Percentiles rank a stretch among this genome's conserved stretches.
These are phyloP conservation scores for Empis stercorea DNA, from an alignment of 2,888 invertebrate species.

Conservation along the genomic window DNA sequence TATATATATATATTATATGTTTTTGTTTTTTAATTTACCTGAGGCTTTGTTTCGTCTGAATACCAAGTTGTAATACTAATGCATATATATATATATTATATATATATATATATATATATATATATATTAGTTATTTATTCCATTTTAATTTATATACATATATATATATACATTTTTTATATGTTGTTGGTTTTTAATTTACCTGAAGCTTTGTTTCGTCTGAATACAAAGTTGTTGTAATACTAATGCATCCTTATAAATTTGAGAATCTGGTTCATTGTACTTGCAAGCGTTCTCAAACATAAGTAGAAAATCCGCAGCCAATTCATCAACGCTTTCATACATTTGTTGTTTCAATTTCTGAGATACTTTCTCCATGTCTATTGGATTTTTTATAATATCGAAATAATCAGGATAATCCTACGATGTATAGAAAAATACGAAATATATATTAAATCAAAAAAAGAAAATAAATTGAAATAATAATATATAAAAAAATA, in stretches of 20 bases:
- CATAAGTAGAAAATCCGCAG: conserved; percentile 82
- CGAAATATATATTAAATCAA: no score
- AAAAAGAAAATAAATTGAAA: not conserved
- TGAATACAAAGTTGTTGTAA: conserved; percentile 84
- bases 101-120: no score
- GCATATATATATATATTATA: no score
- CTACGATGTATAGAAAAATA: conserved; percentile 28
- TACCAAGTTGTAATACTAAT: no score
- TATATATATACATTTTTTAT: no score
- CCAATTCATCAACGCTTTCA: conserved; percentile 71
- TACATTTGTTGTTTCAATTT: conserved; percentile 68
- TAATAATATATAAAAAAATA: no score
- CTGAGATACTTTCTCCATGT: conserved; percentile 86
- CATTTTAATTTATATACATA: no score
- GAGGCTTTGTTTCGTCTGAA: no score
- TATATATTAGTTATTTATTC: no score
- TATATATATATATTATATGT: no score
- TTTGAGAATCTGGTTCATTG: conserved; percentile 94
- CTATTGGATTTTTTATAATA: conserved; percentile 91
- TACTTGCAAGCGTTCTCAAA: conserved; percentile 95
- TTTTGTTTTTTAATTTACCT: no score
- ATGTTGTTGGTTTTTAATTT: conserved; percentile 9
- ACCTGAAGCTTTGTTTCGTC: conserved; percentile 76
- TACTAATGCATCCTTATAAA: conserved; percentile 91
- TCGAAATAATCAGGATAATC: conserved; percentile 98